Evolutionary conservation across 92 coral and sea anemone genomes (phyloP).

Genomic region (Metridium senile): DNA sequence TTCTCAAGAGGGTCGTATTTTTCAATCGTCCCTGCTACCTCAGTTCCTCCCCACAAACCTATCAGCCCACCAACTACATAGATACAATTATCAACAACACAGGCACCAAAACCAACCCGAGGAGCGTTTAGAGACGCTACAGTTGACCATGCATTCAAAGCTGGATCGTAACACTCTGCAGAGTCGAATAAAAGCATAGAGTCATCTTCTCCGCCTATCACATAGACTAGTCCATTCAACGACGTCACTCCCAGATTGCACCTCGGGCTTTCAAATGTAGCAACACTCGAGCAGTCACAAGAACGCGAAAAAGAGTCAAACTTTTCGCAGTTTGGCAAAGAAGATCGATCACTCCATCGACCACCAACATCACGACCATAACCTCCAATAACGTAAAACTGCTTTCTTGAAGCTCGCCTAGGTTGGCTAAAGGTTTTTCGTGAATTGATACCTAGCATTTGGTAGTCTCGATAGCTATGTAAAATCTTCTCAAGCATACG

Average conservation of each 20-base stretch:
- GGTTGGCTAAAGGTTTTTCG: conserved; percentile 54
- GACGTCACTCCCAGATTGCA: conserved; percentile 83
- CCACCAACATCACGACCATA: conserved; percentile 79
- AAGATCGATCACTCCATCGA: conserved; percentile 80
- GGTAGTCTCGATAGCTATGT: conserved; percentile 71
- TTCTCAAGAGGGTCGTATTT: conserved; percentile 84
- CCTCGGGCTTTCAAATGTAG: conserved; percentile 76
- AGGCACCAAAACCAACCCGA: conserved; percentile 89
- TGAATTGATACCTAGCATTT: conserved; percentile 54
- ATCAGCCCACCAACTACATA: conserved; percentile 97
- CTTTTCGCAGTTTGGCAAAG: conserved; percentile 78
- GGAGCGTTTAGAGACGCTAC: conserved; percentile 82
- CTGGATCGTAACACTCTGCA: conserved; percentile 87
- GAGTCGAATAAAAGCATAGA: conserved; percentile 84
- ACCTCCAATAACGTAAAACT: conserved; percentile 88
- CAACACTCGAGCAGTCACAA: conserved; percentile 55
- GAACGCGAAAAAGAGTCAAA: conserved; percentile 74
- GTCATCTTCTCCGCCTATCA: conserved; percentile 96
- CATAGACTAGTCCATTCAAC: conserved; percentile 80
- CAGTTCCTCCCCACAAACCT: conserved; percentile 99
- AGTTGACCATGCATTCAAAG: conserved; percentile 74
- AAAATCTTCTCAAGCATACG: conserved; percentile 68
- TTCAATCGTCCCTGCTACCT: conserved; percentile 83
- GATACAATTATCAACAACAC: conserved; percentile 79
- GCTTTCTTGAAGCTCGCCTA: conserved; percentile 80